Conservation (phyloP, 2,888 invertebrate species). For the Caenorhabditis becei region DNA sequence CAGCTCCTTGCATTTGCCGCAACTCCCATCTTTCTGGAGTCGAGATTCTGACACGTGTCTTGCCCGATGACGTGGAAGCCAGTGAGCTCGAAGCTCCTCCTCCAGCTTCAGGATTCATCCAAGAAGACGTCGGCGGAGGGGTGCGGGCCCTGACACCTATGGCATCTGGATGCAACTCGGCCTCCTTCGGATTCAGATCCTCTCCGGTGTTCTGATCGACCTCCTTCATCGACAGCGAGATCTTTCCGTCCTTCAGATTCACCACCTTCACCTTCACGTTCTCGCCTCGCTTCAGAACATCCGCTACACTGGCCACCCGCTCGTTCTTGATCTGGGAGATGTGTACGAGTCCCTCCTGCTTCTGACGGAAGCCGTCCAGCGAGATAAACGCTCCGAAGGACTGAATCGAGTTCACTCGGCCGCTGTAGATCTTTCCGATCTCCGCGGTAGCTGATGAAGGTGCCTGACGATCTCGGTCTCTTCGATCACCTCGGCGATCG, state of each 20-base stretch:
- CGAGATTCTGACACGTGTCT: constrained; percentile 87
- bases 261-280: constrained; percentile 88
- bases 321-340: constrained; percentile 87
- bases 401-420: constrained; percentile 95
- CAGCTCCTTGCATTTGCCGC: constrained; percentile 95
- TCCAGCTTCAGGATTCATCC: constrained; percentile 73
- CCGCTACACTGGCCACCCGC: constrained; percentile 93
- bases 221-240: constrained; percentile 86
- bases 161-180: constrained; percentile 70
- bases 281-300: constrained; percentile 92
- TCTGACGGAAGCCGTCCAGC: constrained; percentile 91
- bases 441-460: constrained; percentile 83
- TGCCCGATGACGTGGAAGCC: constrained; percentile 15
- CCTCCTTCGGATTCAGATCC: constrained; percentile 90
- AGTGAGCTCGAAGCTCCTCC: constrained; percentile 22
- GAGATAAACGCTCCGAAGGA: constrained; percentile 95
- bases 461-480: constrained; percentile 8
- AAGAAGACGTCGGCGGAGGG: constrained; percentile 66
- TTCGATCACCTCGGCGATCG: constrained; percentile 5
- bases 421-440: constrained; percentile 89
- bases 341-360: constrained; percentile 96
- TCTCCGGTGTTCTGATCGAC: constrained; percentile 95
- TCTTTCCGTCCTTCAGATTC: constrained; percentile 91
- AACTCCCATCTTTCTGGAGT: constrained; percentile 98
- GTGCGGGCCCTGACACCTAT: constrained; percentile 71